phyloP scores from a whole-genome alignment of 2,113 vertebrate species.

The Ceyx cyanopectus region DNA sequence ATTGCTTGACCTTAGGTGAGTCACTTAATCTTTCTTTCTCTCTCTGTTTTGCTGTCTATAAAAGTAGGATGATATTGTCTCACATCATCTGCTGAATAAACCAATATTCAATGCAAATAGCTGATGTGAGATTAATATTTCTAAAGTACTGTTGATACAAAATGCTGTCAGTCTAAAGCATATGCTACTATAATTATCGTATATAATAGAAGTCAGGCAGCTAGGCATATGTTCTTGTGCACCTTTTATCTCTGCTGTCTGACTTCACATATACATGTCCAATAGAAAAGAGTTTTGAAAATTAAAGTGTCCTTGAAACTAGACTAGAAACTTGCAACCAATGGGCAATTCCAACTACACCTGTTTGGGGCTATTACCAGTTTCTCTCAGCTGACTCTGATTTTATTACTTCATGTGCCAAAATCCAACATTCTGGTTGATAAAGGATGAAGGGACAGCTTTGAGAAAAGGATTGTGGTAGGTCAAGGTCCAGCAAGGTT shows the following conservation, averaged over 20 bases:
- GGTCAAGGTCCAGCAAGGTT: background rate
- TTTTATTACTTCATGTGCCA: background rate
- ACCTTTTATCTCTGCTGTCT: background rate
- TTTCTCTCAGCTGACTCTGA: background rate
- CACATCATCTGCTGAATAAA: background rate
- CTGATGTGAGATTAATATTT: constrained; percentile 10
- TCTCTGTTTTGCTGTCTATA: background rate
- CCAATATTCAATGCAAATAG: constrained; percentile 12
- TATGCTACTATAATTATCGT: background rate
- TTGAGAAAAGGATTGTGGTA: background rate
- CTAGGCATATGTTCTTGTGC: background rate
- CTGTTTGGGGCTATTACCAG: background rate
- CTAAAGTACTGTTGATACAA: background rate
- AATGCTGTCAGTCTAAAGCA: background rate
- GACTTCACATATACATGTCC: background rate
- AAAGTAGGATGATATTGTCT: background rate
- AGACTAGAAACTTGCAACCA: background rate
- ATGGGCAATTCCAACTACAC: background rate
- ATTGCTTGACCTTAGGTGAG: background rate
- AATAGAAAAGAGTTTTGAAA: background rate
- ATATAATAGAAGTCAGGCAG: background rate
- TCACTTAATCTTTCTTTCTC: background rate
- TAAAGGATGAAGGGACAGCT: background rate
- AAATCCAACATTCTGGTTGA: background rate
- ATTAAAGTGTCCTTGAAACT: constrained; percentile 25